Base-by-base conservation (phyloP, 2,113 vertebrate species). In the Leuciscus idus region DNA sequence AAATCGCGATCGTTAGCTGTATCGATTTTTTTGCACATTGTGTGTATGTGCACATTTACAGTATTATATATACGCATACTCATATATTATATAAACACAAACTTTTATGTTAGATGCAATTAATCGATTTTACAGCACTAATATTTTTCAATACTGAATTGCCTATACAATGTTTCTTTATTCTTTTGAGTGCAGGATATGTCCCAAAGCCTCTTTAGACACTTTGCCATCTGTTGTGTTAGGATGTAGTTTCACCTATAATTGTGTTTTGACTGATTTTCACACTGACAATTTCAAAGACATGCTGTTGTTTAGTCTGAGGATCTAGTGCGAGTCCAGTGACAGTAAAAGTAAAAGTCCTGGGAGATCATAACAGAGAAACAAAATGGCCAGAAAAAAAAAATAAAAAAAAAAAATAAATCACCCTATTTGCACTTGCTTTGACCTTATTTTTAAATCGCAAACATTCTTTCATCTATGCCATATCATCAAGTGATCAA, bases 131-230 rank as follows among this genome's bases (percentile, higher is more conserved):
- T 43, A 43, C 7, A 43, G 39, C 39, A 8, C 39, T 43, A 43
- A 43, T 43, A 78, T 62, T 80, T 46, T 28, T 26, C 13, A 2
- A 81, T 64, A 81, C 26, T 62, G 7, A 64, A 30, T 64, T 48
- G n/a, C n/a, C 78, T 81, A 59, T 81, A 64, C 64, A 81, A 64
- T 81, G 57, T 28, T 62, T 64, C n/a, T 28, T 46, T 81, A 81
- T 64, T 64, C 39, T 46, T 64, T 64, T 62, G 59, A 81, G 59
- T 21, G 13, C 23, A 81, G 4, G 2, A 48, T 15, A 26, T 26
- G 78, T 81, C 59, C 59, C 39, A 17, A 19, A 74, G 78, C 59
- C 13, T 26, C 57, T 28, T 26, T 39, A 62, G 48, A 64, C 78
- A 80, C 57, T 39, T 81, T 11, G 12, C 57, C 59, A 81, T 64